Evolutionary conservation across 1,140 invertebrate species (phyloP), one percentile per base, ranked within the genome.

Genomic region (Drosophila hydei): DNA sequence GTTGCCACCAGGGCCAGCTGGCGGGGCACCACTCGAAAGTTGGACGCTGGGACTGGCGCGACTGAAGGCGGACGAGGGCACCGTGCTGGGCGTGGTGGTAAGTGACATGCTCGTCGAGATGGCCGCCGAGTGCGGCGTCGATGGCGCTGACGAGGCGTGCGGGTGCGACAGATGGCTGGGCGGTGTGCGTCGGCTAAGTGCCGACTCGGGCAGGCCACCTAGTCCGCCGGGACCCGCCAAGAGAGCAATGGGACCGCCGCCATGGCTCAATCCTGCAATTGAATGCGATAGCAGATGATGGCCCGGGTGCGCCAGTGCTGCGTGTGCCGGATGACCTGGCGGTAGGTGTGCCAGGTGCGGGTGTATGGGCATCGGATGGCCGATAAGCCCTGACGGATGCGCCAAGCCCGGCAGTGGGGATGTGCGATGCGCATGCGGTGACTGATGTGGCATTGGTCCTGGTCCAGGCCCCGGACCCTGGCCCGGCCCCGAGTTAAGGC

Each of bases 11-110:
- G 89, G 80, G 12, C 79, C 83, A 27, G 72, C 54, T 23, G 64
- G 71, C 27, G 75, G 54, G 2, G 70, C 63, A 11, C 71, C 83
- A 14, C 74, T 84, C 25, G 78, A 70, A 16, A 84, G 80, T 77
- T 91, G 91, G 8, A 91, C 90, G 74, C 89, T 91, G 48, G 91
- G 91, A 73, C 91, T 91, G 68, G 91, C 90, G 19, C 91, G 90
- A 67, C 91, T 92, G 54, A 92, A 91, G 72, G 91, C 91, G 42
- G 91, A 92, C 45, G 90, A 91, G 63, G 90, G 90, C 75, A 91
- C 90, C 58, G 90, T 91, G 45, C 54, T 85, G 30, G 69, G 69
- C 12, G 70, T 75, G 61, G 90, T 90, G 56, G 75, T 88, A 3
- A 85, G 63, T 12, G 79, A 56, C 51, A 87, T 87, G 38, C 72